phyloP scores from a whole-genome alignment of 2,888 invertebrate species.

The Eupithecia tripunctaria region DNA sequence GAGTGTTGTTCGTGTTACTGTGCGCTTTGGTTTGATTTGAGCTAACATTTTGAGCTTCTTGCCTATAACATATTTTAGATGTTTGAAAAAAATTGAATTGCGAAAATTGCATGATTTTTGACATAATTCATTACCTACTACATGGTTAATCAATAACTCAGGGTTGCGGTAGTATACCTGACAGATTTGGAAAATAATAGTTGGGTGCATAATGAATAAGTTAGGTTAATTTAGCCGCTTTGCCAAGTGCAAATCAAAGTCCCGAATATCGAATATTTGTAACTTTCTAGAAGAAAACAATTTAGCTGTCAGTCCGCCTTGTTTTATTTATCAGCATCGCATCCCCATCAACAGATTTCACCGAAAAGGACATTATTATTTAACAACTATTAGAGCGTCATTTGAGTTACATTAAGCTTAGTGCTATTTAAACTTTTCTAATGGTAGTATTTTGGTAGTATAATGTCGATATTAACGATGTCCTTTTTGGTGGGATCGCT shows the following conservation, averaged over 20 bases:
- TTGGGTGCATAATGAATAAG: not conserved
- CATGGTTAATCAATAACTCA: not conserved
- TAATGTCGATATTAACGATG: conserved; percentile 29
- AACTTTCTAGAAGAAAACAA: not conserved
- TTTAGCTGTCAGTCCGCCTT: not conserved
- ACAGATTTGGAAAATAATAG: not conserved
- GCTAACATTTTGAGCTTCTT: not conserved
- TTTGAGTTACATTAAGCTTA: conserved; percentile 36
- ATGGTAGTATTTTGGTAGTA: conserved; percentile 8
- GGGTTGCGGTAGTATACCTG: not conserved
- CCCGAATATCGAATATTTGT: not conserved
- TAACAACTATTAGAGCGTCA: conserved; percentile 22
- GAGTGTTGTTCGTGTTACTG: conserved; percentile 25
- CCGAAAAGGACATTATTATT: conserved; percentile 41
- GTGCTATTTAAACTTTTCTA: conserved; percentile 28
- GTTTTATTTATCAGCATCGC: conserved; percentile 40
- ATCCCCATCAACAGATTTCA: conserved; percentile 45
- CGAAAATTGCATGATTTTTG: not conserved
- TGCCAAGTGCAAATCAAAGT: not conserved
- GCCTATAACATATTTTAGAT: not conserved
- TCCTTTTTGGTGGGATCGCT: conserved; percentile 57
- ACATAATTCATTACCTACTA: not conserved
- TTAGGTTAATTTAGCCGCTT: not conserved
- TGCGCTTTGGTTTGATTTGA: conserved; percentile 20
- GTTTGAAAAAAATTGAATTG: not conserved